phyloP scores from a whole-genome alignment of 2,888 invertebrate genomes.

The Dryobotodes eremita region DNA sequence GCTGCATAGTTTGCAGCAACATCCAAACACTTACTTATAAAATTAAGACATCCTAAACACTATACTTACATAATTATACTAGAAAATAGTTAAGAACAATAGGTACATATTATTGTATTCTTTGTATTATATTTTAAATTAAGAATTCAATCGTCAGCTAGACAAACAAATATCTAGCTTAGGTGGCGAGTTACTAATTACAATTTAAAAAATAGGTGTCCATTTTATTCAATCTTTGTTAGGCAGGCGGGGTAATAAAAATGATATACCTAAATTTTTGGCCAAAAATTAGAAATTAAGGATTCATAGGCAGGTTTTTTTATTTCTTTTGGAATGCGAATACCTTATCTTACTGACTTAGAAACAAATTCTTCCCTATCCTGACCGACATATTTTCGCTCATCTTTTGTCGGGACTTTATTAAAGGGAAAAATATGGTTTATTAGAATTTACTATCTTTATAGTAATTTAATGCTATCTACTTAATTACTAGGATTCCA shows the following conservation, averaged over 20 bases:
- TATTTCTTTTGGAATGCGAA: slow-evolving; percentile 38
- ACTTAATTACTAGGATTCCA: neutral
- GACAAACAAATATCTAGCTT: slow-evolving; percentile 32
- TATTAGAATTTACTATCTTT: neutral
- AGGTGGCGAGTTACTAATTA: slow-evolving; percentile 1
- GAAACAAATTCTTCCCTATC: slow-evolving; percentile 38
- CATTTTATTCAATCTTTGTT: neutral
- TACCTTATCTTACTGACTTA: slow-evolving; percentile 60
- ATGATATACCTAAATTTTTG: slow-evolving; percentile 15
- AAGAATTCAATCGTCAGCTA: slow-evolving; percentile 35
- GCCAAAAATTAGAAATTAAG: slow-evolving; percentile 25
- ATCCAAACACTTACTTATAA: neutral
- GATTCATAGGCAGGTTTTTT: slow-evolving; percentile 33
- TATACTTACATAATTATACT: neutral
- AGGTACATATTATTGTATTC: neutral
- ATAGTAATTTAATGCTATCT: neutral
- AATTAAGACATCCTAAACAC: slow-evolving; percentile 1
- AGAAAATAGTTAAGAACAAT: neutral
- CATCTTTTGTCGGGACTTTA: neutral
- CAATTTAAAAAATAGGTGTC: neutral
- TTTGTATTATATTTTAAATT: slow-evolving; percentile 11
- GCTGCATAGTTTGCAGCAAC: slow-evolving; percentile 7
- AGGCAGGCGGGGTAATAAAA: slow-evolving; percentile 33
- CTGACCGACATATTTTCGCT: neutral
- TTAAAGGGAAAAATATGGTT: neutral